These are phyloP conservation scores for Ptilorrhoa leucosticta DNA, from an alignment of 2,113 vertebrate species.

Conservation along the genomic window DNA sequence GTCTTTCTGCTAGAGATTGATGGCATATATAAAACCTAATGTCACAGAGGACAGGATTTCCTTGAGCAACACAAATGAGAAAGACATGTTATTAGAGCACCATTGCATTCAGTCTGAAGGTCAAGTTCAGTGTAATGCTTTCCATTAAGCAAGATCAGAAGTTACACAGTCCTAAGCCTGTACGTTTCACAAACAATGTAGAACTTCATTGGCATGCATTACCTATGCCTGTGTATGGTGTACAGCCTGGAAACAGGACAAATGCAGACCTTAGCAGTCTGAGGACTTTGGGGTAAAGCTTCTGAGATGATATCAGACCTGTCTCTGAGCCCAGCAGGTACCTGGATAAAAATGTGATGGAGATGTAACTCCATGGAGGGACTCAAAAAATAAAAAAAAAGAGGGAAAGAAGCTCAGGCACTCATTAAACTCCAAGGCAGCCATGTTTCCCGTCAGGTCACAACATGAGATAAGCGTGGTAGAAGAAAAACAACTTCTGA, in stretches of 20 bases:
- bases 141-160: background rate
- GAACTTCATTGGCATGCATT: background rate
- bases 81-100: background rate
- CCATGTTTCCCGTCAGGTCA: rapidly evolving
- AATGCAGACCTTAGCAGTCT: background rate
- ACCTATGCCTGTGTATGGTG: background rate
- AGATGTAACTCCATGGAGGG: background rate
- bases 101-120: background rate
- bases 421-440: background rate
- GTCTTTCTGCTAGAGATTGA: background rate
- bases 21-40: background rate
- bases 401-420: background rate
- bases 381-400: background rate
- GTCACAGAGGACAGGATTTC: background rate
- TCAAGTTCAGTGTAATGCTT: background rate
- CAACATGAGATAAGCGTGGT: background rate
- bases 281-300: background rate
- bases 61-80: background rate
- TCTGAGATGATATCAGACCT: background rate
- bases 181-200: background rate
- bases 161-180: background rate
- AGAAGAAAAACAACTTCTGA: background rate
- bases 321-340: background rate
- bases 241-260: background rate
- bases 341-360: background rate